phyloP scores from a whole-genome alignment of 1,140 invertebrate species.

The Probaryconus sp. region DNA sequence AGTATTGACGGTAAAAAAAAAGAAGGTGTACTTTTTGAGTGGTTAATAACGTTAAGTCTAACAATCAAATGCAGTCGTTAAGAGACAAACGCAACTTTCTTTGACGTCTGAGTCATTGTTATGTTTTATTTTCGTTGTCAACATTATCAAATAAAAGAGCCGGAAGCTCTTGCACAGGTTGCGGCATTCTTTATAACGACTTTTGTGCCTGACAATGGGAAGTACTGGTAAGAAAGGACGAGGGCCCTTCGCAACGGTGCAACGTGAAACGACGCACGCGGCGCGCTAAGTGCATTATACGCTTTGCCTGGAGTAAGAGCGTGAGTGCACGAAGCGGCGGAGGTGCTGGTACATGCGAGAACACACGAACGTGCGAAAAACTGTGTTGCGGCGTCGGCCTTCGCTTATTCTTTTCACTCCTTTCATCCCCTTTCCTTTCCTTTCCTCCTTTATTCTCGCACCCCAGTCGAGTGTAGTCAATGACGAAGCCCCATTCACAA shows the following conservation, averaged over 20 bases:
- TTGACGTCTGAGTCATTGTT: conserved; percentile 6
- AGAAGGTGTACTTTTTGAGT: no score
- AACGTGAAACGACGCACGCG: conserved; percentile 53
- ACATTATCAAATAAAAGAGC: conserved; percentile 46
- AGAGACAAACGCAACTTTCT: conserved; percentile 5
- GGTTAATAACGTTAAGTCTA: no score
- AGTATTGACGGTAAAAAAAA: no score
- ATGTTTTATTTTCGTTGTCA: conserved; percentile 33
- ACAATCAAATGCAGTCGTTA: no score
- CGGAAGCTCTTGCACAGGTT: conserved; percentile 42
- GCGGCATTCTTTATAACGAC: conserved; percentile 44
- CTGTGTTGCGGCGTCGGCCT: conserved; percentile 15
- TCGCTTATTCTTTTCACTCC: conserved; percentile 21
- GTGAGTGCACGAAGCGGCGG: conserved; percentile 23
- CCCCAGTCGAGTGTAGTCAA: conserved; percentile 33
- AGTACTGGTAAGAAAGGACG: conserved; percentile 34
- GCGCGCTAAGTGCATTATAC: conserved; percentile 53
- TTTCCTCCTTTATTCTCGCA: conserved; percentile 29
- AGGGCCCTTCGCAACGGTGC: conserved; percentile 46
- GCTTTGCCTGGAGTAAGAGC: conserved; percentile 33
- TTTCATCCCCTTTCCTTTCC: conserved; percentile 34
- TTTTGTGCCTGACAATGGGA: conserved; percentile 51
- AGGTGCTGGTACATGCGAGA: conserved; percentile 24
- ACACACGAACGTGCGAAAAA: conserved; percentile 38
- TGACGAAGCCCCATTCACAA: conserved; percentile 33